These are phyloP conservation scores for Parotocinclus haroldoi DNA, from an alignment of 2,797 vertebrate species.

Conservation along the genomic window DNA sequence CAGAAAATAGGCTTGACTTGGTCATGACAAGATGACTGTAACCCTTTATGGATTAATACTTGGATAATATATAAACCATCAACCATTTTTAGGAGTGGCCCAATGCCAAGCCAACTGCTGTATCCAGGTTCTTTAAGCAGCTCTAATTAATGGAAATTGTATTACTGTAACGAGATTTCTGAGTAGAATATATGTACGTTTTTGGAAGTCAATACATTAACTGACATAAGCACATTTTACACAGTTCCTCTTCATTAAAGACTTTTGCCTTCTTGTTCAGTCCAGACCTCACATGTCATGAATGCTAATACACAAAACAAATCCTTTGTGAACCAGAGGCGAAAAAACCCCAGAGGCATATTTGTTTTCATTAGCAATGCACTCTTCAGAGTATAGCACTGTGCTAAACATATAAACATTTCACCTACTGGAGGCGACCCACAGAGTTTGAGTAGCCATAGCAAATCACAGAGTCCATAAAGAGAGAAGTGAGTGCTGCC, in stretches of 20 bases:
- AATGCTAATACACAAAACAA: conserved; percentile 22
- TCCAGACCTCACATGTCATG: conserved; percentile 12
- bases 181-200: too few species aligned
- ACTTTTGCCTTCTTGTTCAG: background rate
- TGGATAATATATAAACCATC: too few species aligned
- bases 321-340: background rate
- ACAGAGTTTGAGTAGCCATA: conserved; percentile 4
- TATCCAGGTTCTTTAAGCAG: too few species aligned
- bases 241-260: conserved; percentile 8
- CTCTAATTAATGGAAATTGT: too few species aligned
- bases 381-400: background rate
- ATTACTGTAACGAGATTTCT: too few species aligned
- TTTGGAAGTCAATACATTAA: too few species aligned
- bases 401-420: conserved; percentile 1
- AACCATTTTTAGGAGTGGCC: too few species aligned
- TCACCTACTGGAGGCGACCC: conserved; percentile 2
- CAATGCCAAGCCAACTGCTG: too few species aligned
- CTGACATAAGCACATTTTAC: background rate
- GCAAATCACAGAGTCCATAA: background rate
- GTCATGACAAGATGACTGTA: too few species aligned
- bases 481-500: background rate
- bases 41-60: too few species aligned
- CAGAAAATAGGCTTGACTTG: too few species aligned
- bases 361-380: conserved; percentile 33
- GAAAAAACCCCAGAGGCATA: conserved; percentile 19